These are phyloP conservation scores for Incurvaria masculella DNA, from an alignment of 2,888 invertebrate genomes.

Conservation along the genomic window DNA sequence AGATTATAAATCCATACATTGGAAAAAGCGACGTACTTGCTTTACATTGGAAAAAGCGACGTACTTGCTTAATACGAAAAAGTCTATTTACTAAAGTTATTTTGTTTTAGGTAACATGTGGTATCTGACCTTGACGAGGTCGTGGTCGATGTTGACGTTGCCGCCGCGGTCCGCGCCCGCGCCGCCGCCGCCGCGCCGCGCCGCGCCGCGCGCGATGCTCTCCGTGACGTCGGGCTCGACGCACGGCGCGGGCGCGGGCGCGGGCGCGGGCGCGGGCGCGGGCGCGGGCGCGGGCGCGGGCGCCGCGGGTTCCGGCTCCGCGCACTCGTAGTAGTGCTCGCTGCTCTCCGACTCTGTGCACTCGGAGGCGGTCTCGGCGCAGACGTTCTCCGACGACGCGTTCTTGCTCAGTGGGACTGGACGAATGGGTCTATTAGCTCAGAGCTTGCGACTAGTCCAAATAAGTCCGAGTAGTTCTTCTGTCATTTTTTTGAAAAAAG, in stretches of 20 bases:
- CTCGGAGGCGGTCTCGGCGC: slow-evolving; percentile 51
- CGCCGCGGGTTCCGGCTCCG: slow-evolving; percentile 29
- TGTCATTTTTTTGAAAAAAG: too few relatives aligned
- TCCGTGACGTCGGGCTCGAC: neutral
- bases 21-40: too few relatives aligned
- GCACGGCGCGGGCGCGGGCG: too few relatives aligned
- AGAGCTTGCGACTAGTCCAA: neutral
- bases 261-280: too few relatives aligned
- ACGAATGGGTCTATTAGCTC: slow-evolving; percentile 14
- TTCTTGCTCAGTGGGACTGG: slow-evolving; percentile 45
- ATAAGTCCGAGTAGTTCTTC: neutral
- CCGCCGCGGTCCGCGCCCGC: slow-evolving; percentile 18
- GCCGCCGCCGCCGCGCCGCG: too few relatives aligned
- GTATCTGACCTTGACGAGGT: slow-evolving; percentile 42
- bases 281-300: neutral
- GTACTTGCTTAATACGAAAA: too few relatives aligned
- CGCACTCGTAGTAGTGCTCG: slow-evolving; percentile 50
- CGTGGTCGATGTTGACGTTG: slow-evolving; percentile 37
- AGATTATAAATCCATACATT: too few relatives aligned
- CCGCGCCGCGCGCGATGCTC: neutral
- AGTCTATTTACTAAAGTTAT: too few relatives aligned
- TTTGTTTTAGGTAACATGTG: too few relatives aligned
- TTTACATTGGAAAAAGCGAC: too few relatives aligned
- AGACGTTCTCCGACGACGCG: slow-evolving; percentile 51
- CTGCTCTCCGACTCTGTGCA: slow-evolving; percentile 53